A percentile compares a stretch with the other conserved stretches of the same genome.
phyloP scores from a whole-genome alignment of 2,113 vertebrate species.

The Myxocyprinus asiaticus region DNA sequence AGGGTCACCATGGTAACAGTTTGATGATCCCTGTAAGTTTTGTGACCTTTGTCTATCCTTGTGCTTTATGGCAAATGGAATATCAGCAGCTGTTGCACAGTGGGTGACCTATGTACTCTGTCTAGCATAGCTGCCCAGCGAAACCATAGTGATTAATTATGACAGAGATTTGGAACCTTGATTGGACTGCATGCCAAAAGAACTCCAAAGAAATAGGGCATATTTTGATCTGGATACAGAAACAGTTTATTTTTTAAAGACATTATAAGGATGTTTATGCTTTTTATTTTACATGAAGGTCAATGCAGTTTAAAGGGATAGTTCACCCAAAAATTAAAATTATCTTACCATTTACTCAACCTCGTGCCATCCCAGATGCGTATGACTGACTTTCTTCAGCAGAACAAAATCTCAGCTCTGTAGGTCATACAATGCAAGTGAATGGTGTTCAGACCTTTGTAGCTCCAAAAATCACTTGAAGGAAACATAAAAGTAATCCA shows the following conservation, averaged over 20 bases:
- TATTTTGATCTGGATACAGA: slow-evolving; percentile 6
- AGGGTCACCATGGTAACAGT: slow-evolving; percentile 10
- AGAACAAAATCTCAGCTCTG: too few relatives aligned
- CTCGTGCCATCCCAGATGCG: too few relatives aligned
- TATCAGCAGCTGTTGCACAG: slow-evolving; percentile 46
- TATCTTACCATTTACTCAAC: background rate
- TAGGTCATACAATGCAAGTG: too few relatives aligned
- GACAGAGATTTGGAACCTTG: slow-evolving; percentile 15
- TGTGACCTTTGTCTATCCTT: slow-evolving; percentile 43
- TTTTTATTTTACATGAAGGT: background rate
- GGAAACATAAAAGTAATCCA: too few relatives aligned
- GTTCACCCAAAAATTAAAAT: background rate
- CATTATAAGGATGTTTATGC: background rate
- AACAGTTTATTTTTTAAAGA: background rate
- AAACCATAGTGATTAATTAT: slow-evolving; percentile 41
- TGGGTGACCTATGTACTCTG: slow-evolving; percentile 23
- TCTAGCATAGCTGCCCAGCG: slow-evolving; percentile 19
- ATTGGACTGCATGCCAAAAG: too few relatives aligned
- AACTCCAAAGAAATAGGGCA: background rate
- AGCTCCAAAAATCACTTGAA: too few relatives aligned
- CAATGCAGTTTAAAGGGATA: background rate
- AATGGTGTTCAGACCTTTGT: too few relatives aligned
- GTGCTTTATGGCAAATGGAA: slow-evolving; percentile 35
- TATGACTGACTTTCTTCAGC: too few relatives aligned
- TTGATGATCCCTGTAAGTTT: background rate